phyloP scores from a whole-genome alignment of 2,888 invertebrate genomes.

The Hydraecia micacea region DNA sequence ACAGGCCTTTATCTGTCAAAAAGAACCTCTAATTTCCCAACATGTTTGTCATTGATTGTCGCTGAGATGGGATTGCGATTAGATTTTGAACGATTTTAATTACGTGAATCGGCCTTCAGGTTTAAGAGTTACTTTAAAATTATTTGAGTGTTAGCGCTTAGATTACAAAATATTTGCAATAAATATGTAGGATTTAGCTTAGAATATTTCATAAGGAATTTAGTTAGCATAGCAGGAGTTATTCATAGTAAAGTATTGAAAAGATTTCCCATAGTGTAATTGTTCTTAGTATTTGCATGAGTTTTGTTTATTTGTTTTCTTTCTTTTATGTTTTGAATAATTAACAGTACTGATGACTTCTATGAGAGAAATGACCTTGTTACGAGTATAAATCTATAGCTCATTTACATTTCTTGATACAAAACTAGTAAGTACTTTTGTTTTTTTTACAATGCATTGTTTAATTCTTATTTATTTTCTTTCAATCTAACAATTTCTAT shows the following conservation, averaged over 20 bases:
- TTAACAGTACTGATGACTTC: slow-evolving; percentile 26
- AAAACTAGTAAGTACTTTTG: no score
- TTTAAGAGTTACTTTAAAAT: no score
- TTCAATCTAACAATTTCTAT: no score
- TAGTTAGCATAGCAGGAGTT: not conserved
- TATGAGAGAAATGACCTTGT: not conserved
- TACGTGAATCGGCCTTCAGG: no score
- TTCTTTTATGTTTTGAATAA: slow-evolving; percentile 44
- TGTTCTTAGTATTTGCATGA: slow-evolving; percentile 51
- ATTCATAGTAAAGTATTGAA: not conserved
- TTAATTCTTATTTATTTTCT: not conserved
- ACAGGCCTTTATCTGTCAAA: no score
- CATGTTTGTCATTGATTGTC: no score
- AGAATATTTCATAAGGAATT: not conserved
- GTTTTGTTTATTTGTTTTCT: slow-evolving; percentile 24
- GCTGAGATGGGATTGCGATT: no score
- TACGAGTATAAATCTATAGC: not conserved
- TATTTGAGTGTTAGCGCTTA: not conserved
- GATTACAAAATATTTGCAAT: not conserved
- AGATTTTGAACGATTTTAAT: no score
- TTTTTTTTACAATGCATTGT: not conserved
- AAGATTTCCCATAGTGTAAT: slow-evolving; percentile 1
- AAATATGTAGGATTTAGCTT: not conserved
- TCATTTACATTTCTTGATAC: slow-evolving; percentile 5
- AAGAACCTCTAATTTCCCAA: no score